phyloP scores from a whole-genome alignment of 2,797 vertebrate genomes.

The Clarias fuscus region DNA sequence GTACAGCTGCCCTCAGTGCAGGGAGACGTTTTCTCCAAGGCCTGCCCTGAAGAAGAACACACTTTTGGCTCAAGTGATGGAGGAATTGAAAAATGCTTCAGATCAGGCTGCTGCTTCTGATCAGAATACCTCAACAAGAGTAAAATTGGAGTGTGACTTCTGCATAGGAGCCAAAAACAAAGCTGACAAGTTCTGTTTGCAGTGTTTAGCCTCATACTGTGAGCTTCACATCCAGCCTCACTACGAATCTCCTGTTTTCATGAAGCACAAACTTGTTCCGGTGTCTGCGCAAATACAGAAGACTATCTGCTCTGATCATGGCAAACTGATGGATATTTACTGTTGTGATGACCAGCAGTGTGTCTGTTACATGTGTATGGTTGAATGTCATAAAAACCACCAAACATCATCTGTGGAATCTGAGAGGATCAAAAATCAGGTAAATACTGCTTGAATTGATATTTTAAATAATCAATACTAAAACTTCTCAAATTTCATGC shows the following conservation, averaged over 20 bases:
- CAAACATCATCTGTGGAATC: slow-evolving; percentile 11
- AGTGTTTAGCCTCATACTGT: slow-evolving; percentile 45
- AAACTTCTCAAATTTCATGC: too few species aligned
- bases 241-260: slow-evolving; percentile 41
- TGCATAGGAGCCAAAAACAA: slow-evolving; percentile 9
- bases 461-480: background rate
- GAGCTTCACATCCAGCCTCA: slow-evolving; percentile 42
- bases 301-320: slow-evolving; percentile 20
- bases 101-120: background rate
- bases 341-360: slow-evolving; percentile 28
- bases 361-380: slow-evolving; percentile 29
- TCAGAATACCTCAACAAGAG: background rate
- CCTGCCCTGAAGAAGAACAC: slow-evolving; percentile 63
- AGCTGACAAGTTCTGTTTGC: slow-evolving; percentile 32
- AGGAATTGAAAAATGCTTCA: slow-evolving; percentile 7
- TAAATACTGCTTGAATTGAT: background rate
- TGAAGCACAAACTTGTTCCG: slow-evolving; percentile 43
- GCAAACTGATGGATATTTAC: slow-evolving; percentile 30
- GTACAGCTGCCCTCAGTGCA: slow-evolving; percentile 65
- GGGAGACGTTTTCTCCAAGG: slow-evolving; percentile 57
- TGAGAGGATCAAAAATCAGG: slow-evolving; percentile 2
- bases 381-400: background rate
- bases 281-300: slow-evolving; percentile 9
- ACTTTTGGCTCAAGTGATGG: slow-evolving; percentile 54
- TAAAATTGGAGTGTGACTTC: slow-evolving; percentile 11